Evolutionary conservation across 2,797 vertebrate genomes (phyloP), one percentile per base, ranked within the genome.

Genomic region (Chloroceryle inda): DNA sequence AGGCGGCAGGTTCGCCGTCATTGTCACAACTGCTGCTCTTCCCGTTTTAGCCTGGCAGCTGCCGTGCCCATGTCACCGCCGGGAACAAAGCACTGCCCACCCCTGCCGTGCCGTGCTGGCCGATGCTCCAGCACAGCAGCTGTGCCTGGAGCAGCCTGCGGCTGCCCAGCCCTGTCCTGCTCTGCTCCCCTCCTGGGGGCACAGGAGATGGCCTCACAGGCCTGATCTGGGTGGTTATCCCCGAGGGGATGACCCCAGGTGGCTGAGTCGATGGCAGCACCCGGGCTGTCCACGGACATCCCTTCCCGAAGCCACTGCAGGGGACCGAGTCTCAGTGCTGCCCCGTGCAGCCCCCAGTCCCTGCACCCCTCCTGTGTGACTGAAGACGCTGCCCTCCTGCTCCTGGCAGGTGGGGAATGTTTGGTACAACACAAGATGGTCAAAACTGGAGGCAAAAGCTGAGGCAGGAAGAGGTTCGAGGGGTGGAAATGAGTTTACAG

Each of bases 21-120:
- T 86, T 86, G 88, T 92, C 92, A 88, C 93, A 10, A 23, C 5
- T 44, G 77, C 67, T 62, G 80, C 80, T 67, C 62, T 59, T 77
- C 94, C 80, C 83, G 0, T 89, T 96, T 96, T 97, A 95, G 94
- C 87, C 87, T 87, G 86, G 88, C 93, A 96, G 95, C 96, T 96
- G 95, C 95, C 0, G 8, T 82, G 62, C 86, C 93, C 4, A 0
- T 88, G 72, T 89, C 83, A 35, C 35, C 0, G 3, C 67, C 1
- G 0, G 67, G 63, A 52, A 59, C 92, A 86, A 69, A 90, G 88
- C 0, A 0, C 92, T 92, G 85, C 93, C 92, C 53, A 50, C 66
- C 93, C 29, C 0, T 50, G 61, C 71, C 6, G 22, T 35, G 33
- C 63, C 23, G 4, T 20, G 68, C 37, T 11, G 5, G 13, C 59